phyloP scores from a whole-genome alignment of 2,888 invertebrate species.

The Erebia ligea region DNA sequence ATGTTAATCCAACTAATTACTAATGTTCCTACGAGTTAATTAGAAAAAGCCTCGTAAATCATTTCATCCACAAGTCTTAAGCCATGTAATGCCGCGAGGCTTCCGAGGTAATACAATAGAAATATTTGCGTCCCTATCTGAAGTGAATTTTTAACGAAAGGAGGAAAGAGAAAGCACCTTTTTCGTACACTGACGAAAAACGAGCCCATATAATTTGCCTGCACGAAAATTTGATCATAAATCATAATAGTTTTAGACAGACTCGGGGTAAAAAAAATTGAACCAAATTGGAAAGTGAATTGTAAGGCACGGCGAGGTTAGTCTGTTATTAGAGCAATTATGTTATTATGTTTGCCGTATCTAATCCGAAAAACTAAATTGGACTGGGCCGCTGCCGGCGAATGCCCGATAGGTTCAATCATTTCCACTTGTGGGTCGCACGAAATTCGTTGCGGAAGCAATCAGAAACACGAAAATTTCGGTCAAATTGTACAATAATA shows the following conservation, averaged over 20 bases:
- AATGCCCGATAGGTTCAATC: constrained; percentile 80
- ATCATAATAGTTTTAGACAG: constrained; percentile 83
- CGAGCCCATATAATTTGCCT: constrained; percentile 78
- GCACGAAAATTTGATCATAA: constrained; percentile 83
- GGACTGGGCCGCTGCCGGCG: constrained; percentile 81
- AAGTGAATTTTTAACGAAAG: constrained; percentile 46
- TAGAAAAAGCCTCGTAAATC: constrained; percentile 75
- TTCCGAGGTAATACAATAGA: constrained; percentile 69
- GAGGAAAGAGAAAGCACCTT: constrained; percentile 63
- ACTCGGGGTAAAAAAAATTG: constrained; percentile 74
- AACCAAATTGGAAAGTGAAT: constrained; percentile 83
- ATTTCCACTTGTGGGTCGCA: constrained; percentile 80
- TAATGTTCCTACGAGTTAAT: constrained; percentile 70
- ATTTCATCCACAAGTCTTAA: constrained; percentile 64
- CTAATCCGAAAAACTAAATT: constrained; percentile 83
- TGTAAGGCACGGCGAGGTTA: constrained; percentile 78
- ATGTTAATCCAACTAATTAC: constrained; percentile 78
- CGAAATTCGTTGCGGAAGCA: constrained; percentile 83
- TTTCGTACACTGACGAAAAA: constrained; percentile 65
- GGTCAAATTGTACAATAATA: constrained; percentile 71
- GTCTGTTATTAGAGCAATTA: constrained; percentile 82
- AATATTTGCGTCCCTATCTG: constrained; percentile 63
- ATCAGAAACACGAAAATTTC: constrained; percentile 81
- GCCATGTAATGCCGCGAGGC: constrained; percentile 66
- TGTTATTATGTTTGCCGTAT: constrained; percentile 83